Base-by-base conservation (phyloP, 1,140 invertebrate genomes). In the Aphelenchoides fujianensis region DNA sequence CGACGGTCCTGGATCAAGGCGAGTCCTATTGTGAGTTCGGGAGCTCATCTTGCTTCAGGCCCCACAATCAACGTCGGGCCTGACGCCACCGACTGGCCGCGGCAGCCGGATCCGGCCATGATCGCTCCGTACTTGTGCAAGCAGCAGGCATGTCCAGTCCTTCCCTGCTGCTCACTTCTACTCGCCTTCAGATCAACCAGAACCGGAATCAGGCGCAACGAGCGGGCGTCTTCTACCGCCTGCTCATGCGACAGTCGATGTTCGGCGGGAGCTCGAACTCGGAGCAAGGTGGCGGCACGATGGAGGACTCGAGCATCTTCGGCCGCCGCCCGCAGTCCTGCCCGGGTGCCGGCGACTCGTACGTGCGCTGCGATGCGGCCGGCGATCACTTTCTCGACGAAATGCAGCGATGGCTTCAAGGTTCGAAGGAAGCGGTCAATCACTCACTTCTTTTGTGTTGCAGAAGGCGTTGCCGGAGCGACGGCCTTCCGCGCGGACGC, bases 61-160 rank as follows among this genome's bases (percentile, higher is more conserved):
- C 82, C 82, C 16, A 83, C 82, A 30, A 82, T 83, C 37, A 83
- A 83, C 68, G 81, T 84, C 16, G 82, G 82, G 7, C 82, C 82
- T n/a, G 82, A 83, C 27, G 61, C 67, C 3, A 83, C 82, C 19
- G 82, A 84, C 70, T 83, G 82, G 82, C 82, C 82, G 16, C 63
- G 82, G 30, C 76, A 80, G 30, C 82, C 84, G 64, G 82, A 83
- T 74, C 82, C 82, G 32, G 82, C 82, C 3, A 83, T 83, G 82
- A 83, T 83, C 68, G 82, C 83, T 32, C 82, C 82, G 9, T 83
- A 77, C 70, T 72, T 83, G 9, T 83, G 82, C 64, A 83, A 83
- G 71, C 82, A 83, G 61, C 81, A 82, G 59, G 77, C 76, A 36
- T 19, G 9, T 28, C 53, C 55, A n/a, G n/a, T n/a, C n/a, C n/a